Conservation (phyloP, 2,888 invertebrate genomes). For the Archips crataeganus region DNA sequence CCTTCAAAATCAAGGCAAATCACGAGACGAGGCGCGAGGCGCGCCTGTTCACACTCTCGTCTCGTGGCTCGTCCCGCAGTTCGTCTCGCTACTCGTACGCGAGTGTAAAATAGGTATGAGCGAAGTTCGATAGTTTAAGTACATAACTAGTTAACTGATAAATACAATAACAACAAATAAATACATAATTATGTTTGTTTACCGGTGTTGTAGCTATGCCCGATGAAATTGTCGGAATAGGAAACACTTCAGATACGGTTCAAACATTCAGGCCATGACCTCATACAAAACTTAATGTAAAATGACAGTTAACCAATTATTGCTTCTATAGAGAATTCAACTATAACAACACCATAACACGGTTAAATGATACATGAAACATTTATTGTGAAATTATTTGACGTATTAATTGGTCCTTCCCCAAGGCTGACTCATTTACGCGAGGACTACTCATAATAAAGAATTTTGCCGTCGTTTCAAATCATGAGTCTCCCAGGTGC, state of each 20-base stretch:
- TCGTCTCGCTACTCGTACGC: too few relatives aligned
- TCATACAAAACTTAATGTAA: background rate
- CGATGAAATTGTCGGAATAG: background rate
- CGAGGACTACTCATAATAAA: slow-evolving; percentile 1
- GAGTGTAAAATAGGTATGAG: too few relatives aligned
- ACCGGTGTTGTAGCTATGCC: background rate
- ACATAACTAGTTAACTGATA: too few relatives aligned
- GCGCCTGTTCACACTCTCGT: too few relatives aligned
- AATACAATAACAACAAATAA: too few relatives aligned
- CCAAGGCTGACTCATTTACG: slow-evolving; percentile 30
- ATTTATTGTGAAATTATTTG: slow-evolving; percentile 44
- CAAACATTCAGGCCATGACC: background rate
- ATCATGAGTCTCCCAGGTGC: background rate
- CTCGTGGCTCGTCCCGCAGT: too few relatives aligned
- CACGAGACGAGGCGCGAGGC: too few relatives aligned
- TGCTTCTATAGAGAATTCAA: slow-evolving; percentile 6
- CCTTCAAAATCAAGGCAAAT: too few relatives aligned
- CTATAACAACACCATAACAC: slow-evolving; percentile 10
- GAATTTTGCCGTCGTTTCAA: background rate
- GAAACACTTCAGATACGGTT: background rate
- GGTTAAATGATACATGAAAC: slow-evolving; percentile 21
- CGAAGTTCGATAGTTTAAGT: too few relatives aligned
- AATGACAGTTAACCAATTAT: background rate
- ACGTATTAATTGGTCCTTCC: slow-evolving; percentile 47
- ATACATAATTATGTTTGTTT: background rate